These are phyloP conservation scores for Apogon hyalosoma DNA, from an alignment of 2,797 vertebrate genomes.

Conservation along the genomic window DNA sequence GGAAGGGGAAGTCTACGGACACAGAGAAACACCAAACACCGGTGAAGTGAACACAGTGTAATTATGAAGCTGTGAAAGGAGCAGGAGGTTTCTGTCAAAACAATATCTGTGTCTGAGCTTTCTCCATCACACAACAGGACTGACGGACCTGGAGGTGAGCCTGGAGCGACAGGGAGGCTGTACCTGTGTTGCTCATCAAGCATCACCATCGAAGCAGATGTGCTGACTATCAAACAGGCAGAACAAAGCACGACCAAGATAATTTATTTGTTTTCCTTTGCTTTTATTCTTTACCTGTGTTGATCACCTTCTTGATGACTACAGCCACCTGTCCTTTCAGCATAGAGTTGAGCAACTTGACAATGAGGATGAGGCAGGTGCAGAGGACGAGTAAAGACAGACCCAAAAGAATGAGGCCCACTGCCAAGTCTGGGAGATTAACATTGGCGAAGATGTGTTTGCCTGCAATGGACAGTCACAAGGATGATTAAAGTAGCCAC, in stretches of 20 bases:
- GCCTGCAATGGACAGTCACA: constrained; percentile 80
- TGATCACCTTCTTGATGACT: constrained; percentile 96
- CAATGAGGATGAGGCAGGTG: constrained; percentile 92
- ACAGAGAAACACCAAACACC: constrained; percentile 32
- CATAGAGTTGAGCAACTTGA: constrained; percentile 96
- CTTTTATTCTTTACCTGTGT: constrained; percentile 87
- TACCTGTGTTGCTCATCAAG: constrained; percentile 81
- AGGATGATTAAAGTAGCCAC: constrained; percentile 2
- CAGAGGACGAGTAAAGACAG: constrained; percentile 90
- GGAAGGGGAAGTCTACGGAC: constrained; percentile 93
- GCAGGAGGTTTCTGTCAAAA: background rate
- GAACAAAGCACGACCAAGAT: rapidly evolving
- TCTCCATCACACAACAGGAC: constrained; percentile 49
- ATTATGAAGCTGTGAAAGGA: background rate
- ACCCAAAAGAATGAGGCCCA: constrained; percentile 92
- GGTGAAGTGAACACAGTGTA: constrained; percentile 1
- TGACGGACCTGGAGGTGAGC: constrained; percentile 33
- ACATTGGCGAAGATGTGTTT: constrained; percentile 87
- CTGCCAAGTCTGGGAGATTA: constrained; percentile 85
- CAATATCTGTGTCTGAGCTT: constrained; percentile 66
- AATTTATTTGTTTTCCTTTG: rapidly evolving
- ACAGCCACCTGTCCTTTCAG: constrained; percentile 93
- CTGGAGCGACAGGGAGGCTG: constrained; percentile 51
- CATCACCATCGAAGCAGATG: constrained; percentile 68
- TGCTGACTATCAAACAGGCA: constrained; percentile 77